Evolutionary conservation across 2,113 vertebrate species (phyloP).

Genomic region (Mionectes macconnelli): DNA sequence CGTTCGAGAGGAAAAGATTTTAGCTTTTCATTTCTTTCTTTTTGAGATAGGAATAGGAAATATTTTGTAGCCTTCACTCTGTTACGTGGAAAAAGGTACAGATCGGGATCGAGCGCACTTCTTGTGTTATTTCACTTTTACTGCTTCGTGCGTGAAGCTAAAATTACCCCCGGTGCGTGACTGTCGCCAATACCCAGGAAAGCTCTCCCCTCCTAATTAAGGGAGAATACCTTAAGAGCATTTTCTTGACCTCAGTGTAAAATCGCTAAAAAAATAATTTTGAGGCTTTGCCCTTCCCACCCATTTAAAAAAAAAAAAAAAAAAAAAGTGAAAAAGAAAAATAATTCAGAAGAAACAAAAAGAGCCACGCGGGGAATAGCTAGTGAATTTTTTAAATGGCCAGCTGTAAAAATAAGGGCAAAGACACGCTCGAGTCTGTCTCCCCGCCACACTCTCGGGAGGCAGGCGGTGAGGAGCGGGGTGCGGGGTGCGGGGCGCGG

Average conservation of each 20-base stretch:
- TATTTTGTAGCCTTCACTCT: not conserved
- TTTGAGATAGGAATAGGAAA: not conserved
- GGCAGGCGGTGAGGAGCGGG: not conserved
- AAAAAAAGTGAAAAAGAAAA: not conserved
- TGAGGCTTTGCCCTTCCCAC: accelerated
- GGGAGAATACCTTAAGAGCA: not conserved
- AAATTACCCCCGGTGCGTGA: not conserved
- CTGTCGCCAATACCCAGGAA: not conserved
- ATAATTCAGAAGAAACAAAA: not conserved
- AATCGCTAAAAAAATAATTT: not conserved
- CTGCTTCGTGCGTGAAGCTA: not conserved
- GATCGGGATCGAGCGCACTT: not conserved
- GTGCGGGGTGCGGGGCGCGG: not conserved
- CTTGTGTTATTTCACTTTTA: not conserved
- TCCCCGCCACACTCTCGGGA: not conserved
- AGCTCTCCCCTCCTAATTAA: not conserved
- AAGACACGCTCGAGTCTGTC: not conserved
- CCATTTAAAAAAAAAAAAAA: not conserved
- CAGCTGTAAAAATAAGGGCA: not conserved
- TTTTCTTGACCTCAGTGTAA: not conserved
- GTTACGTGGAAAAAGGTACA: not conserved
- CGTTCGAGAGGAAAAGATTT: conserved; percentile 26
- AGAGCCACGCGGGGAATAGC: not conserved
- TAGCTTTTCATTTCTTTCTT: not conserved
- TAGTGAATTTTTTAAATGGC: not conserved